Percentiles rank a stretch among this genome's conserved stretches.
Evolutionary conservation across 2,888 invertebrate genomes (phyloP).

Genomic region (Heliconius ismenius): DNA sequence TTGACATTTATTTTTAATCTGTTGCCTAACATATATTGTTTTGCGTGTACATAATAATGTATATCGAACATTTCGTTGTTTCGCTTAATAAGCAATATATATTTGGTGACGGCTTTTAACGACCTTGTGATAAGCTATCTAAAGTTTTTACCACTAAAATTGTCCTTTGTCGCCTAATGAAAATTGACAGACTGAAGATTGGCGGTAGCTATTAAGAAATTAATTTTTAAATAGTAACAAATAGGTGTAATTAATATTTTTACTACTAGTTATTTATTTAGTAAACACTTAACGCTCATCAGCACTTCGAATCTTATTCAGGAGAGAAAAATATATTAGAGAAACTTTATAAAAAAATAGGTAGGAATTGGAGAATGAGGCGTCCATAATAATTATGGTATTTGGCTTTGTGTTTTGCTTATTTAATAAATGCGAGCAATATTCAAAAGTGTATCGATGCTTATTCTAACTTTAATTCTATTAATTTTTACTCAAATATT

Average conservation of each 20-base stretch:
- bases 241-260: background rate
- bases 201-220: background rate
- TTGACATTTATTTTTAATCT: constrained; percentile 18
- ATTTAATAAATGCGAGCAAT: background rate
- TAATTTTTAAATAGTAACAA: background rate
- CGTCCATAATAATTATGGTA: background rate
- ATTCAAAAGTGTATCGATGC: background rate
- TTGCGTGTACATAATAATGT: background rate
- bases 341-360: background rate
- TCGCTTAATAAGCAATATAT: constrained; percentile 15
- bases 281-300: background rate
- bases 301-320: background rate
- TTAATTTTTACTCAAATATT: background rate
- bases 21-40: constrained; percentile 9
- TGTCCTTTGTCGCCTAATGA: constrained; percentile 22
- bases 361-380: background rate
- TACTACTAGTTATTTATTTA: background rate
- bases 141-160: constrained; percentile 18
- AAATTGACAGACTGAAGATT: constrained; percentile 10
- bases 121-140: constrained; percentile 34
- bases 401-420: background rate
- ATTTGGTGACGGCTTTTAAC: constrained; percentile 1
- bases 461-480: background rate
- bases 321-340: background rate
- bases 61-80: constrained; percentile 3